phyloP scores from a whole-genome alignment of 2,797 vertebrate species.

The Steatocranus sp. region DNA sequence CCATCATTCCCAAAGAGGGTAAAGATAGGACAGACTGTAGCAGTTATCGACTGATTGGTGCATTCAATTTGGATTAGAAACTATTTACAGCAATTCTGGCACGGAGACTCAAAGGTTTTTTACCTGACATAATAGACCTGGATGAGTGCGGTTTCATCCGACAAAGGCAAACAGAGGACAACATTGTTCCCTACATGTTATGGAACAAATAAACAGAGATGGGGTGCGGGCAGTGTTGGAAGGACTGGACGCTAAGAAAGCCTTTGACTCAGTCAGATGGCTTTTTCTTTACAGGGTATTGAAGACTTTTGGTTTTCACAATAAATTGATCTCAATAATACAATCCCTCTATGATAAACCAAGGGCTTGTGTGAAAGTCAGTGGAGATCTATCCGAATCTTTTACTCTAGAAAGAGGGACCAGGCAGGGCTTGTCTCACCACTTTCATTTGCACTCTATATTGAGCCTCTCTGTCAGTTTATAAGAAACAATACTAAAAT shows the following conservation, averaged over 20 bases:
- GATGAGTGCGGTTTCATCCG: neutral
- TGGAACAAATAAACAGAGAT: neutral
- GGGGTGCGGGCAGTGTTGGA: neutral
- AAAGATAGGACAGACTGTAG: neutral
- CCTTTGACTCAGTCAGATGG: neutral
- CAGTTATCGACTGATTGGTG: neutral
- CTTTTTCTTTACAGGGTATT: neutral
- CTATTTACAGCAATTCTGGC: neutral
- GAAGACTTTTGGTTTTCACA: neutral
- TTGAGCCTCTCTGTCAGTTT: no score
- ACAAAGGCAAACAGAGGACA: neutral
- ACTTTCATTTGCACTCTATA: no score
- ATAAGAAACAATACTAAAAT: no score
- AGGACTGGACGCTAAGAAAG: neutral
- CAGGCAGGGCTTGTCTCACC: neutral
- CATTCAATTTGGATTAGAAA: neutral
- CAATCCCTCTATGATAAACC: neutral
- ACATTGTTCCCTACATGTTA: neutral
- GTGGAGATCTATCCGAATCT: no score
- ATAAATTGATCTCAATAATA: neutral
- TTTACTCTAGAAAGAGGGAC: no score
- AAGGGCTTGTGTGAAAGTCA: fast-evolving
- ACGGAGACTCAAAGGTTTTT: fast-evolving
- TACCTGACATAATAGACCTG: neutral
- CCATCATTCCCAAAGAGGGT: neutral